phyloP scores from a whole-genome alignment of 2,888 invertebrate genomes.

The Emmelina monodactyla region DNA sequence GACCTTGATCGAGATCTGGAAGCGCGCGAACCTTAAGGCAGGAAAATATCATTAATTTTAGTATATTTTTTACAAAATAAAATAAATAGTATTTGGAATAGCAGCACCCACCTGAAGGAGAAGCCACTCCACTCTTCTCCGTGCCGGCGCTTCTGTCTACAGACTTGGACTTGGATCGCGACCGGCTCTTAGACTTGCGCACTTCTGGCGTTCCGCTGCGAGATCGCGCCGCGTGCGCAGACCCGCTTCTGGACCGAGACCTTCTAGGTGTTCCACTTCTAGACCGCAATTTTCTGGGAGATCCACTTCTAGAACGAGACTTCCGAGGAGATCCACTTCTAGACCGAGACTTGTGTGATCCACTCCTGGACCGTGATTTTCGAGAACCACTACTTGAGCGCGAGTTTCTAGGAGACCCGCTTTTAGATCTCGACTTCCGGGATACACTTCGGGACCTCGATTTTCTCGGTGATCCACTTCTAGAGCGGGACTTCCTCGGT shows the following conservation, averaged over 20 bases:
- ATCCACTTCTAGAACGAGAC: slow-evolving; percentile 16
- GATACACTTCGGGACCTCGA: slow-evolving; percentile 21
- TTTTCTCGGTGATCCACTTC: slow-evolving; percentile 13
- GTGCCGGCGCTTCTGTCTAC: no score
- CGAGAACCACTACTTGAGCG: slow-evolving; percentile 17
- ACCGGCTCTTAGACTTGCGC: slow-evolving; percentile 3
- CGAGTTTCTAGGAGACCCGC: slow-evolving; percentile 10
- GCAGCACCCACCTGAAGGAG: background rate
- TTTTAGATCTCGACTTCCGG: slow-evolving; percentile 16
- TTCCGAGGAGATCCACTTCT: slow-evolving; percentile 15
- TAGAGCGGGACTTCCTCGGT: slow-evolving; percentile 13
- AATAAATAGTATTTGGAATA: background rate
- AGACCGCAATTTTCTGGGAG: slow-evolving; percentile 16
- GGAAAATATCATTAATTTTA: background rate
- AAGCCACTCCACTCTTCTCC: background rate
- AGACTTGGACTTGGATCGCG: slow-evolving; percentile 13
- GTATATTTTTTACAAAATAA: background rate
- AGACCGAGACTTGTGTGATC: slow-evolving; percentile 10
- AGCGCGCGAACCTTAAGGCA: background rate
- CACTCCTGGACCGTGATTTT: slow-evolving; percentile 14
- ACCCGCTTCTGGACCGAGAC: slow-evolving; percentile 13
- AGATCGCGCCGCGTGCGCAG: slow-evolving; percentile 11
- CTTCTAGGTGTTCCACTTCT: slow-evolving; percentile 13
- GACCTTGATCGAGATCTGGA: slow-evolving; percentile 9
- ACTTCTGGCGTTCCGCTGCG: slow-evolving; percentile 15